Evolutionary conservation across 2,797 vertebrate species (phyloP).

Genomic region (Taenioides sp.): DNA sequence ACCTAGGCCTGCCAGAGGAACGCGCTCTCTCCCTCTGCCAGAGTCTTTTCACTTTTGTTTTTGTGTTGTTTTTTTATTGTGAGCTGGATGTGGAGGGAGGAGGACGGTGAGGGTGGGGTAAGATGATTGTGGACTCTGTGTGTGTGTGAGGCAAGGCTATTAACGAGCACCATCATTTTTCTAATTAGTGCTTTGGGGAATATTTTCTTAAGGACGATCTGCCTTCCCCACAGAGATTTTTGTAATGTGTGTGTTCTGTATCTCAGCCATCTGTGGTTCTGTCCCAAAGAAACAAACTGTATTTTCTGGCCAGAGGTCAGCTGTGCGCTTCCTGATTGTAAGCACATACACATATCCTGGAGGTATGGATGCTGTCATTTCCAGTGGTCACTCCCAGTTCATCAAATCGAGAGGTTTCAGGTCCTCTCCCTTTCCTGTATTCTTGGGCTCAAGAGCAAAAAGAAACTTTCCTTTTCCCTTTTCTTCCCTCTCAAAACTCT

Average conservation of each 20-base stretch:
- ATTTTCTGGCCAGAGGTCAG: conserved; percentile 15
- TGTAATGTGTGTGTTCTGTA: conserved; percentile 24
- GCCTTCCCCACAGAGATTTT: conserved; percentile 74
- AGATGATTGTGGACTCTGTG: conserved; percentile 25
- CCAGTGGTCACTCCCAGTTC: conserved; percentile 37
- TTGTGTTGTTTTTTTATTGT: conserved; percentile 51
- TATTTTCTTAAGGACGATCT: conserved; percentile 79
- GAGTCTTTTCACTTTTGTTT: conserved; percentile 71
- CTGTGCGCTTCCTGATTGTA: conserved; percentile 17
- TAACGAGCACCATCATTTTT: conserved; percentile 80
- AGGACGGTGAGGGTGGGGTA: conserved; percentile 31
- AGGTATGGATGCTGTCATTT: conserved; percentile 26
- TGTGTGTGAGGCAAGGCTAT: conserved; percentile 49
- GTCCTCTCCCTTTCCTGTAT: conserved; percentile 63
- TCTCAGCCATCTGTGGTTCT: conserved; percentile 23
- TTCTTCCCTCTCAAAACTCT: conserved; percentile 76
- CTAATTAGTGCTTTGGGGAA: conserved; percentile 83
- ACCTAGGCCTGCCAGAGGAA: conserved; percentile 76
- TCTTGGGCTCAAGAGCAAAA: conserved; percentile 65
- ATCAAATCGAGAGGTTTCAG: conserved; percentile 65
- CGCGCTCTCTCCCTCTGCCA: conserved; percentile 69
- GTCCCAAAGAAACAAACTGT: conserved; percentile 16
- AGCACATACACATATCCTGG: conserved; percentile 10
- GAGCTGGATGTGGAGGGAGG: conserved; percentile 34
- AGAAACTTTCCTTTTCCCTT: conserved; percentile 75